Conservation (phyloP, 2,888 invertebrate species). For the Coelopa pilipes region DNA sequence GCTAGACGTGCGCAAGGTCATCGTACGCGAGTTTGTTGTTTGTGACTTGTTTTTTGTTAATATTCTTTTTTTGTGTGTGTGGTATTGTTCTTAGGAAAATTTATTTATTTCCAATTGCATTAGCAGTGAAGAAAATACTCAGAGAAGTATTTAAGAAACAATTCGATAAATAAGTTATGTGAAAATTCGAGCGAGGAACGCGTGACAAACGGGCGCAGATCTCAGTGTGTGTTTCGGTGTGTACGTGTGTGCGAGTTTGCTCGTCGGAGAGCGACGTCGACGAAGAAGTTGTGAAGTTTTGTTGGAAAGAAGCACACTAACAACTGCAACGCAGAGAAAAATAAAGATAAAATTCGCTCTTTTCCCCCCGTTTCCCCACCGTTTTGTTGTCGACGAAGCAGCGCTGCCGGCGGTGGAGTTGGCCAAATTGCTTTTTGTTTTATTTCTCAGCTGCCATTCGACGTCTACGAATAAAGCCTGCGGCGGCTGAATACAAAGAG, state of each 20-base stretch:
- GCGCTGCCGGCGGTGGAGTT: constrained; percentile 24
- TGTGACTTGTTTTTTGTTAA: too few species aligned
- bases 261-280: too few species aligned
- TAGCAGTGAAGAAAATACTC: not conserved
- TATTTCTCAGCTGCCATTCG: not conserved
- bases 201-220: not conserved
- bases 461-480: not conserved
- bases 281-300: too few species aligned
- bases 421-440: not conserved
- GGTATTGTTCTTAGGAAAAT: not conserved
- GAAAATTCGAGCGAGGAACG: not conserved
- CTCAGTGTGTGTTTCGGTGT: too few species aligned
- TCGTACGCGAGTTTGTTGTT: too few species aligned
- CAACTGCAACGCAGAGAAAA: too few species aligned
- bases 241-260: too few species aligned
- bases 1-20: not conserved
- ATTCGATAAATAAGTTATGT: not conserved
- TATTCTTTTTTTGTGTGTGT: not conserved
- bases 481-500: constrained; percentile 1
- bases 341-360: constrained; percentile 13
- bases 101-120: constrained; percentile 20
- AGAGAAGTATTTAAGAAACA: not conserved
- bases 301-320: too few species aligned
- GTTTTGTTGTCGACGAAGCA: not conserved
- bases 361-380: not conserved